phyloP scores from a whole-genome alignment of 2,888 invertebrate species.

The Pyrocoelia pectoralis region DNA sequence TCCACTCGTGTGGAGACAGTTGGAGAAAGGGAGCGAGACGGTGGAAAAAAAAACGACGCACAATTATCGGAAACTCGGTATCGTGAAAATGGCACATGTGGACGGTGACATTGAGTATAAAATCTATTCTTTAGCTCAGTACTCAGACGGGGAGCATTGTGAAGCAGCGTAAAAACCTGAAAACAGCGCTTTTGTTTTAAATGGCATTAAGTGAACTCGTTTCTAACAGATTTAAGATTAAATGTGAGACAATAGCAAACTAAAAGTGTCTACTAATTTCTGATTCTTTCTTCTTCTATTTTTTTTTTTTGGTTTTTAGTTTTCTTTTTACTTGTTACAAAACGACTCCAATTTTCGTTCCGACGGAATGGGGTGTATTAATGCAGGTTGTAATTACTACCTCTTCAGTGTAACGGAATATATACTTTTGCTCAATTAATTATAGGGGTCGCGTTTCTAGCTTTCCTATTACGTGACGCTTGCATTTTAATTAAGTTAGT shows the following conservation, averaged over 20 bases:
- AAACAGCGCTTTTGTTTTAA: neutral
- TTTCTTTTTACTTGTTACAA: neutral
- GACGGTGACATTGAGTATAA: neutral
- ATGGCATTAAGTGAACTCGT: neutral
- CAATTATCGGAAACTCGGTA: neutral
- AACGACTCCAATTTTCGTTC: neutral
- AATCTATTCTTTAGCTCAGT: too few relatives aligned
- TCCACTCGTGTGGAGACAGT: too few relatives aligned
- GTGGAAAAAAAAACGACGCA: neutral
- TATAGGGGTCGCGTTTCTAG: neutral
- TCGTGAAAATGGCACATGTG: neutral
- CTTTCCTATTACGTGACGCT: neutral
- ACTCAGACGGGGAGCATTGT: too few relatives aligned
- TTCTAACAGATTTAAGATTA: constrained; percentile 6
- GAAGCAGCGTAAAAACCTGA: neutral
- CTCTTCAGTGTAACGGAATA: neutral
- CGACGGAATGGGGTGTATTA: neutral
- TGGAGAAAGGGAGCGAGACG: too few relatives aligned
- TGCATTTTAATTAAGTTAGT: neutral
- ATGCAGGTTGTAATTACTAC: neutral
- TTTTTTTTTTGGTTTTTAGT: too few relatives aligned
- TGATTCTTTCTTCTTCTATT: neutral
- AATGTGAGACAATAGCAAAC: neutral
- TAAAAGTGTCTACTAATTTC: neutral
- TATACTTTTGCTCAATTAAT: neutral